Percentiles rank a stretch among this genome's conserved stretches.
Evolutionary conservation across 2,888 invertebrate species (phyloP).

Genomic region (Suillia variegata): DNA sequence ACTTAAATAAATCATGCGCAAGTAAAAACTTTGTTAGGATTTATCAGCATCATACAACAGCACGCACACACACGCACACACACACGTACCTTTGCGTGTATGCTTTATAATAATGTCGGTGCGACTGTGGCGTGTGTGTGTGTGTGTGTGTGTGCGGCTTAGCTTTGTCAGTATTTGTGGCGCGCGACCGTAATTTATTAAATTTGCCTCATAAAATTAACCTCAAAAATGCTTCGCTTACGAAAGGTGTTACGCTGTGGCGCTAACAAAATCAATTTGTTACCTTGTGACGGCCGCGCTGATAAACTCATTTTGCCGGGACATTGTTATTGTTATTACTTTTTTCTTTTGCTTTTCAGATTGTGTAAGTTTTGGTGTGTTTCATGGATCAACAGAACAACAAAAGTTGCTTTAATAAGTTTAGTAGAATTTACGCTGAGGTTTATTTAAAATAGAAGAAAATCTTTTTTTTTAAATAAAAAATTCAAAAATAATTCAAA

Average conservation of each 20-base stretch:
- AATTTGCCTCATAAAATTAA: constrained; percentile 49
- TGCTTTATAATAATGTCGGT: neutral
- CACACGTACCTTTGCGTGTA: neutral
- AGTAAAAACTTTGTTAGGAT: constrained; percentile 38
- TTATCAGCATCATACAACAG: constrained; percentile 28
- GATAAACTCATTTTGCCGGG: constrained; percentile 52
- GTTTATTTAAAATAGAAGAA: too few species aligned
- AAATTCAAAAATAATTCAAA: too few species aligned
- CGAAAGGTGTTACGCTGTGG: constrained; percentile 34
- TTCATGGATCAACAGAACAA: too few species aligned
- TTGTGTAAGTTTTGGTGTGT: too few species aligned
- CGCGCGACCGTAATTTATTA: constrained; percentile 46
- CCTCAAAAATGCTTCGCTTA: constrained; percentile 29
- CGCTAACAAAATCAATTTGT: constrained; percentile 48
- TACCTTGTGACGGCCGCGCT: constrained; percentile 53
- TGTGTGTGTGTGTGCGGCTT: constrained; percentile 17
- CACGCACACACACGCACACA: neutral
- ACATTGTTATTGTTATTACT: too few species aligned
- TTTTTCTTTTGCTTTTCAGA: too few species aligned
- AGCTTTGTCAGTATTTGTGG: constrained; percentile 7
- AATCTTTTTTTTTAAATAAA: too few species aligned
- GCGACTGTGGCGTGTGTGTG: neutral
- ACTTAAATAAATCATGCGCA: constrained; percentile 56
- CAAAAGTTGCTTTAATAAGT: too few species aligned
- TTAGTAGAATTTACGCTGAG: too few species aligned